A percentile compares a stretch with the other conserved stretches of the same genome.
Conservation (phyloP, 2,113 vertebrate genomes). For the Indicator maculatus region DNA sequence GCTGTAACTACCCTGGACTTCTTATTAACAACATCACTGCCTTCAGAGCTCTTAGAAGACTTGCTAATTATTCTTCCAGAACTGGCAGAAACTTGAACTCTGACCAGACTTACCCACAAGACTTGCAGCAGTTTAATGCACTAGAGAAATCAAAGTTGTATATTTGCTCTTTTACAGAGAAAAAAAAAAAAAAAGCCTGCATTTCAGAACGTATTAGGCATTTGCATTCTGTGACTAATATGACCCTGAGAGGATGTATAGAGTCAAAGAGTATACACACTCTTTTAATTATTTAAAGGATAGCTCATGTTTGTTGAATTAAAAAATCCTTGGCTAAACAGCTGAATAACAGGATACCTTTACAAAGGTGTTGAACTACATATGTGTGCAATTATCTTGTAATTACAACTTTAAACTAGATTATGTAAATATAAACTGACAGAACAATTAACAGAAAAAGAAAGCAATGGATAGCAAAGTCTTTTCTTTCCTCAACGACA, state of each 20-base stretch:
- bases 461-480: background rate
- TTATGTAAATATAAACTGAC: constrained; percentile 8
- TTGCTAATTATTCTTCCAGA: constrained; percentile 34
- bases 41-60: background rate
- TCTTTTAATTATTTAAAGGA: constrained; percentile 33
- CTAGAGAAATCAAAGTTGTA: constrained; percentile 62
- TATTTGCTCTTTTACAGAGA: constrained; percentile 43
- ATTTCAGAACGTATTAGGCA: background rate
- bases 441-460: constrained; percentile 13
- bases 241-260: background rate
- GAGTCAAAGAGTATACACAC: background rate
- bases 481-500: background rate
- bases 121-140: constrained; percentile 42
- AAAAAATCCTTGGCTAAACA: background rate
- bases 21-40: background rate
- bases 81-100: constrained; percentile 54
- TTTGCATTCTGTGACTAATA: background rate
- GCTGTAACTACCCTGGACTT: background rate
- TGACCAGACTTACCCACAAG: constrained; percentile 6
- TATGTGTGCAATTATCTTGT: constrained; percentile 18
- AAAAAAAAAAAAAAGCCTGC: background rate
- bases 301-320: background rate
- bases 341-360: background rate
- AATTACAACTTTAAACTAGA: background rate
- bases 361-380: constrained; percentile 25